A percentile compares a stretch with the other conserved stretches of the same genome.
Evolutionary conservation across 2,797 vertebrate species (phyloP).

Genomic region (Spinus pinus): DNA sequence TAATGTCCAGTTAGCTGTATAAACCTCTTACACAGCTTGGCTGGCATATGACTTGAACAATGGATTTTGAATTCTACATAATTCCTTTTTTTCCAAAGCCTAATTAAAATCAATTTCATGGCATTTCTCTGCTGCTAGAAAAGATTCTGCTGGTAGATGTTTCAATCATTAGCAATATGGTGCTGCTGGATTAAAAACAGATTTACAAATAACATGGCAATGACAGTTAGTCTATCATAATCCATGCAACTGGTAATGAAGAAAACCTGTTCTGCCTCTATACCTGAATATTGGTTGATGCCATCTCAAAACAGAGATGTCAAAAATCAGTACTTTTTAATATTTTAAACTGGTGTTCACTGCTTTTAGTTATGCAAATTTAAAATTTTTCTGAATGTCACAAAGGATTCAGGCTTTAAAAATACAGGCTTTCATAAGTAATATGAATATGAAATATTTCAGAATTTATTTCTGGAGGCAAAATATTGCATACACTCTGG

Average conservation of each 20-base stretch:
- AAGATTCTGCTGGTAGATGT: slow-evolving; percentile 64
- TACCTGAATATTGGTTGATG: slow-evolving; percentile 63
- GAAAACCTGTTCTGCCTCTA: slow-evolving; percentile 33
- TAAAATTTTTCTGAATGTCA: slow-evolving; percentile 34
- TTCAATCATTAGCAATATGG: slow-evolving; percentile 75
- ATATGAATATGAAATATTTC: neutral
- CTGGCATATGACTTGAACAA: slow-evolving; percentile 64
- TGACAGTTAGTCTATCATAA: slow-evolving; percentile 61
- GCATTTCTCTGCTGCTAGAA: slow-evolving; percentile 69
- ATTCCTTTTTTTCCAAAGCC: slow-evolving; percentile 50
- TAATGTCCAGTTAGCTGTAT: slow-evolving; percentile 52
- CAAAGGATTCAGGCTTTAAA: neutral
- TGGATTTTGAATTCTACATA: slow-evolving; percentile 63
- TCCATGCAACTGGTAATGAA: slow-evolving; percentile 60
- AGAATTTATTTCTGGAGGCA: neutral
- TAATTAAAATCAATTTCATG: slow-evolving; percentile 76
- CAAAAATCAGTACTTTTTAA: slow-evolving; percentile 16
- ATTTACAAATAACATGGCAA: slow-evolving; percentile 66
- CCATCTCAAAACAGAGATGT: slow-evolving; percentile 48
- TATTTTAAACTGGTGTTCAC: slow-evolving; percentile 16
- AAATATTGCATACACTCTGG: neutral
- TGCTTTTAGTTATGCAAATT: slow-evolving; percentile 60
- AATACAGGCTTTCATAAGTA: neutral
- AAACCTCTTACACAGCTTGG: slow-evolving; percentile 45
- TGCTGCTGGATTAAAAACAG: slow-evolving; percentile 71